Evolutionary conservation across 2,888 invertebrate species (phyloP).

Genomic region (Teinopalpus imperialis): DNA sequence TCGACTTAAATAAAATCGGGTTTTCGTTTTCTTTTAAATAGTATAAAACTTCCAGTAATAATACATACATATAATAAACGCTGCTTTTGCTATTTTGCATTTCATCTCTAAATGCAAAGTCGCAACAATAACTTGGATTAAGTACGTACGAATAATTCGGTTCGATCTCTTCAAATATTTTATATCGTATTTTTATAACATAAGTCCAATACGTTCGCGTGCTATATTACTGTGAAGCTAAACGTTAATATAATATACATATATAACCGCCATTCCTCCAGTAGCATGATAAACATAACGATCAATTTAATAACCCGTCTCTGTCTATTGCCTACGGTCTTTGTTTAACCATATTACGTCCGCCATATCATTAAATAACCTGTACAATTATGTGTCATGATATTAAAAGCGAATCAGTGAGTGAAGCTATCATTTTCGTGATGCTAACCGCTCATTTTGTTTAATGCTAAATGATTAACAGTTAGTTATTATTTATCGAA

Average conservation of each 20-base stretch:
- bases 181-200: no score
- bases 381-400: conserved; percentile 17
- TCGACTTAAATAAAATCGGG: no score
- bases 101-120: no score
- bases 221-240: no score
- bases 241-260: neutral
- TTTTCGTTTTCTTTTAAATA: no score
- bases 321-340: conserved; percentile 5
- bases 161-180: no score
- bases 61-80: no score
- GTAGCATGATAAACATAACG: conserved; percentile 12
- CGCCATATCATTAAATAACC: conserved; percentile 5
- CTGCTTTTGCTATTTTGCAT: no score
- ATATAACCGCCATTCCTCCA: neutral
- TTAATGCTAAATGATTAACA: conserved; percentile 14
- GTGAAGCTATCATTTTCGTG: conserved; percentile 16
- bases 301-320: conserved; percentile 6
- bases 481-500: conserved; percentile 9
- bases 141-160: no score
- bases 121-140: no score
- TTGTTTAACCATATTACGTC: conserved; percentile 16
- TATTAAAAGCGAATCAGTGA: conserved; percentile 24
- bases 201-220: no score
- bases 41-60: no score
- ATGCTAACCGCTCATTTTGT: conserved; percentile 10